phyloP scores from a whole-genome alignment of 1,140 invertebrate species.

The Cyrtorhinus lividipennis region DNA sequence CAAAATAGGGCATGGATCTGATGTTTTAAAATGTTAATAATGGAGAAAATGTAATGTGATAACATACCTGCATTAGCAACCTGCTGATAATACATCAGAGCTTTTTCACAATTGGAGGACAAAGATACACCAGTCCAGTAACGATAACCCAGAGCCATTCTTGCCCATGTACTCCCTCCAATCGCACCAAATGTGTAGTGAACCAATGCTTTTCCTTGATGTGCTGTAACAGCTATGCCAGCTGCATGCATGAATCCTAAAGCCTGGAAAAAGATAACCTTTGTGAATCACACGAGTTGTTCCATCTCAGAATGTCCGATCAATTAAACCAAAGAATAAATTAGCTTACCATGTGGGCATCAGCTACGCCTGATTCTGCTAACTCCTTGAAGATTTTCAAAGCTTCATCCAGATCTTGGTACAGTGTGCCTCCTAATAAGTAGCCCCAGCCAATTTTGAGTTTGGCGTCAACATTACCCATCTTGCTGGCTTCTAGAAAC shows the following conservation, averaged over 20 bases:
- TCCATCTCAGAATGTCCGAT: no score
- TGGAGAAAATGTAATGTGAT: no score
- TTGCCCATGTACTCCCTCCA: conserved; percentile 76
- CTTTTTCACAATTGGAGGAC: conserved; percentile 72
- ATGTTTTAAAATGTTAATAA: background rate
- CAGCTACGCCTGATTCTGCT: conserved; percentile 58
- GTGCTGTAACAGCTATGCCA: conserved; percentile 69
- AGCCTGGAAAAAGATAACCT: conserved; percentile 51
- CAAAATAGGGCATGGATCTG: background rate
- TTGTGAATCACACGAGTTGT: conserved; percentile 16
- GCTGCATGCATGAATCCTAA: conserved; percentile 79
- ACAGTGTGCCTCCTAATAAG: conserved; percentile 59
- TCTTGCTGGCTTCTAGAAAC: conserved; percentile 54
- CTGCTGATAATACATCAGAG: conserved; percentile 73
- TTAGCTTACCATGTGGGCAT: conserved; percentile 67
- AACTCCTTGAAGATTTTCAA: conserved; percentile 63
- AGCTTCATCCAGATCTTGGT: conserved; percentile 61
- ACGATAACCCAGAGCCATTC: conserved; percentile 85
- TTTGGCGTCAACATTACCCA: conserved; percentile 63
- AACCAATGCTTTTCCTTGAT: conserved; percentile 73
- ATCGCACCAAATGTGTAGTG: conserved; percentile 84
- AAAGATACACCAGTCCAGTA: conserved; percentile 85
- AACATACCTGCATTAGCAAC: conserved; percentile 77
- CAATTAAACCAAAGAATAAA: conserved; percentile 11
- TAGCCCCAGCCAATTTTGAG: conserved; percentile 74